Percentiles rank a stretch among this genome's conserved stretches.
Evolutionary conservation across 2,113 vertebrate species (phyloP).

Genomic region (Alectura lathami): DNA sequence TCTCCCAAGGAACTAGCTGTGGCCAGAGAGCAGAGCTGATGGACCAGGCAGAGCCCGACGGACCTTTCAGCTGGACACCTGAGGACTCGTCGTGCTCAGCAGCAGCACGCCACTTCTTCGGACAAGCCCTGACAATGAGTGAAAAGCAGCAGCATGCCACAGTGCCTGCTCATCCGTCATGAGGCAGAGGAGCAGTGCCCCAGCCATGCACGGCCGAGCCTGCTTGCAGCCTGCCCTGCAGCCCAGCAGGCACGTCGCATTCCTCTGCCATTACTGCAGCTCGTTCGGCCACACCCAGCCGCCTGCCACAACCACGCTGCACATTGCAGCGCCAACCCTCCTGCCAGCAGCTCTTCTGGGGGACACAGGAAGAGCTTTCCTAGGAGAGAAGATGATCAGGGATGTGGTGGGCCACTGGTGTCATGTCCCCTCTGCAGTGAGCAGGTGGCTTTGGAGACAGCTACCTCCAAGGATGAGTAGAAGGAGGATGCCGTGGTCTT

Average conservation of each 20-base stretch:
- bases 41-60: not conserved
- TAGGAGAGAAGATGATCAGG: not conserved
- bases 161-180: not conserved
- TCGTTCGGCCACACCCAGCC: rapidly evolving
- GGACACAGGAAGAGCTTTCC: not conserved
- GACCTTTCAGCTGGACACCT: not conserved
- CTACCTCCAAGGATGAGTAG: not conserved
- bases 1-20: not conserved
- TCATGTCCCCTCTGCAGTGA: not conserved
- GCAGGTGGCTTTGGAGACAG: not conserved
- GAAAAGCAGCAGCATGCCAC: not conserved
- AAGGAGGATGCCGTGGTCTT: no score
- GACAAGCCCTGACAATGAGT: rapidly evolving
- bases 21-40: not conserved
- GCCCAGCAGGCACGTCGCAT: not conserved
- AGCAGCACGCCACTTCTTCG: rapidly evolving
- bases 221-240: not conserved
- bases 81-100: not conserved
- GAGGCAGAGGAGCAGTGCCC: not conserved
- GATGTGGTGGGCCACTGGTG: not conserved
- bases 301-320: not conserved
- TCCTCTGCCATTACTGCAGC: not conserved
- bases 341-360: not conserved
- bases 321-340: not conserved
- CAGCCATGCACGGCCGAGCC: not conserved